phyloP scores from a whole-genome alignment of 2,888 invertebrate genomes.

The Machimus atricapillus region DNA sequence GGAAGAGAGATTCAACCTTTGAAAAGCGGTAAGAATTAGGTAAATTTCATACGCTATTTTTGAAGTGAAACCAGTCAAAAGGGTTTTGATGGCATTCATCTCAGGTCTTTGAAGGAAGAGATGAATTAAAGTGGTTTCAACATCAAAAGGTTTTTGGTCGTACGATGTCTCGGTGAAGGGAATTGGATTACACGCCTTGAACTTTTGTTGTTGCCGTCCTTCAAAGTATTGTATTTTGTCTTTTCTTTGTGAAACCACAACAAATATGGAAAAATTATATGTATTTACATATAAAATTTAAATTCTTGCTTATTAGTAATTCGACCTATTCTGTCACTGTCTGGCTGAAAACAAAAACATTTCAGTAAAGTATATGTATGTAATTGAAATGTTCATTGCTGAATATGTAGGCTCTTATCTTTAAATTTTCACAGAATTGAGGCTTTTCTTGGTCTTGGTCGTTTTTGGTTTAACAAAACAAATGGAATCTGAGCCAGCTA shows the following conservation, averaged over 20 bases:
- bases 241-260: background rate
- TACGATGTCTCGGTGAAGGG: background rate
- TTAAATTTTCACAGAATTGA: no score
- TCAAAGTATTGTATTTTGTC: background rate
- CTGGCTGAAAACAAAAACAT: no score
- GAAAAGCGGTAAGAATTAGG: background rate
- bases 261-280: background rate
- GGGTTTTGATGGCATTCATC: background rate
- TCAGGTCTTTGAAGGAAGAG: background rate
- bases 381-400: no score
- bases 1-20: background rate
- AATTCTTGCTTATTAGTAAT: background rate
- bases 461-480: no score
- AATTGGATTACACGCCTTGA: background rate
- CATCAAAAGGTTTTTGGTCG: no score
- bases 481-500: no score
- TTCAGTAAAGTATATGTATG: no score
- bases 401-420: no score
- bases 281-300: background rate
- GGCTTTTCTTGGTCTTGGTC: no score
- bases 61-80: no score
- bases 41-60: no score
- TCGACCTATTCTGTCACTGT: background rate
- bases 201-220: background rate
- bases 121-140: background rate